Evolutionary conservation across 2,888 invertebrate species (phyloP), one percentile per base, ranked within the genome.

Genomic region (Troides oblongomaculatus): DNA sequence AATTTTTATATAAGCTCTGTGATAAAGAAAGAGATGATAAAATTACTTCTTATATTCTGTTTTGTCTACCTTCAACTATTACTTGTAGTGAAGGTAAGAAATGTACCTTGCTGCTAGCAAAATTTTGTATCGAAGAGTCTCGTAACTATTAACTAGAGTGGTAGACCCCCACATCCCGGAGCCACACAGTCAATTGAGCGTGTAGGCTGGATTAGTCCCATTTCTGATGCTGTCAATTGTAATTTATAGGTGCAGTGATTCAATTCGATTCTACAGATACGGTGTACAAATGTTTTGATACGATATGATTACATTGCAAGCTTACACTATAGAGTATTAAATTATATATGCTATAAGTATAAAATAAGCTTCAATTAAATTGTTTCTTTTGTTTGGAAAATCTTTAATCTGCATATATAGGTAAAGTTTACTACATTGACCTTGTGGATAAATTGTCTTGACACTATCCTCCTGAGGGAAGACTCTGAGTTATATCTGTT

Each of bases 91-190:
- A 53, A 53, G 53, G 53, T n/a, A 53, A 5, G 12, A n/a, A 53
- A 53, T 53, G n/a, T 53, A 53, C 8, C 6, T 53, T 53, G n/a
- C 5, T 6, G 6, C n/a, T 53, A n/a, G n/a, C 18, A 53, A 61
- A n/a, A 61, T 39, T 36, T 17, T 61, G 30, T 63, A 6, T 63
- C 23, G 30, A 62, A 62, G 23, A 62, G 30, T 21, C 21, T 36
- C 53, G 43, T 57, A 57, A 58, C 21, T n/a, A 58, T 58, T 80
- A 85, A 90, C 85, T 84, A 82, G 83, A 77, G 73, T 77, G 75
- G 81, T 85, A 91, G 92, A 86, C 92, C 92, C 92, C 92, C 82
- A 90, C 92, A 88, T 92, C 92, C 90, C 86, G 90, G 81, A 85
- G 78, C 78, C 82, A 85, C 84, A 84, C 80, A 77, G 77, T 81